These are phyloP conservation scores for Hymenopus coronatus DNA, from an alignment of 2,888 invertebrate genomes.

Conservation along the genomic window DNA sequence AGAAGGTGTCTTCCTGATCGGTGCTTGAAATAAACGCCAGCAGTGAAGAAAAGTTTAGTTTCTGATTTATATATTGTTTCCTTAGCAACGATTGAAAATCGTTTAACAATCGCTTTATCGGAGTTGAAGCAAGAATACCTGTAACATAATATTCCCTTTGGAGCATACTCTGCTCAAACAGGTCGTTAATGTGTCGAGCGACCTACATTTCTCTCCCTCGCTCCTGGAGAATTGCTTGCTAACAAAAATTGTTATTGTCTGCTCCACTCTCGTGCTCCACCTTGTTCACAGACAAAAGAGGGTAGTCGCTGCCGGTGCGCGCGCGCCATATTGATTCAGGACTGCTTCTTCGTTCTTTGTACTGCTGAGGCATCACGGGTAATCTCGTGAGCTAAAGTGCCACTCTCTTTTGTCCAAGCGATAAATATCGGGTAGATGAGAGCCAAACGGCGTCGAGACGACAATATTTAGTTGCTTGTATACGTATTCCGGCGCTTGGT, in stretches of 20 bases:
- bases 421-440: neutral
- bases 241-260: neutral
- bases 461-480: neutral
- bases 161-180: neutral
- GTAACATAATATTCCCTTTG: neutral
- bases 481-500: neutral
- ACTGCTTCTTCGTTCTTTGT: neutral
- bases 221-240: neutral
- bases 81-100: neutral
- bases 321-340: neutral
- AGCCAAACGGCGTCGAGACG: neutral
- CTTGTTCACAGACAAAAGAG: neutral
- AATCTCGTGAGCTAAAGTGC: neutral
- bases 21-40: too few relatives aligned
- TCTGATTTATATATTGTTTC: too few relatives aligned
- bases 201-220: neutral
- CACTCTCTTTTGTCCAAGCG: neutral
- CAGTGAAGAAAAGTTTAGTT: too few relatives aligned
- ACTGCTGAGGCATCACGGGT: neutral
- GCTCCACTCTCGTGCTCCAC: neutral
- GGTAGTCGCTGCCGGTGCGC: neutral
- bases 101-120: neutral
- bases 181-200: neutral
- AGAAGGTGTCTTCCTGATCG: too few relatives aligned
- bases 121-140: neutral